Evolutionary conservation across 35 echinoderm and acorn worm species (phyloP).

Genomic region (Hemicentrotus pulcherrimus): DNA sequence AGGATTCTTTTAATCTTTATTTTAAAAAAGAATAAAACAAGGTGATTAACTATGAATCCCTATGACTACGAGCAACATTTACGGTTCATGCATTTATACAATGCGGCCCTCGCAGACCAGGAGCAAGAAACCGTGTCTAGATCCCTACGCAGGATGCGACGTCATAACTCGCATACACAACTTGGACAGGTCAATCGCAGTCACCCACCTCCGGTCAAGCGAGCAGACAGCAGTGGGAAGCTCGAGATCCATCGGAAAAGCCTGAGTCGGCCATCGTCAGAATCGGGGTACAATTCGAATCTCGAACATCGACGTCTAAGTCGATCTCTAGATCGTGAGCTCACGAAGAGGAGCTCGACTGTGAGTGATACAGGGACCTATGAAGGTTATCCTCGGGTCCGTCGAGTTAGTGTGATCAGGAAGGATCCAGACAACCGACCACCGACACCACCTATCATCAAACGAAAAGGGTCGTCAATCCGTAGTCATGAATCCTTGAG

Average conservation of each 20-base stretch:
- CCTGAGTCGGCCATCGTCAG: not conserved
- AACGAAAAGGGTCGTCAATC: not conserved
- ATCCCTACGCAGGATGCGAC: not conserved
- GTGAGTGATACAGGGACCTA: not conserved
- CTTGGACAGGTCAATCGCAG: too few relatives aligned
- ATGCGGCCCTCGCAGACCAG: not conserved
- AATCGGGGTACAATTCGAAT: constrained; percentile 42
- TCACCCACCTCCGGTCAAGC: not conserved
- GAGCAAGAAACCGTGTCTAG: not conserved
- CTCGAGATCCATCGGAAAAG: not conserved
- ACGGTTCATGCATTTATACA: constrained; percentile 25
- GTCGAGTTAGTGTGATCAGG: not conserved
- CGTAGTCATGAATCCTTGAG: not conserved
- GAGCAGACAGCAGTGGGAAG: constrained; percentile 12
- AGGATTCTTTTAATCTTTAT: not conserved
- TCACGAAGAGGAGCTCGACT: not conserved
- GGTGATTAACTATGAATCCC: not conserved
- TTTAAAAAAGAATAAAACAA: not conserved
- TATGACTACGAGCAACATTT: not conserved
- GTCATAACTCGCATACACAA: not conserved
- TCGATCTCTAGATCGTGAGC: not conserved
- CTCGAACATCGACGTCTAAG: not conserved
- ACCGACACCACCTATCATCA: constrained; percentile 25
- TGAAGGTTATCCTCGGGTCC: constrained; percentile 17
- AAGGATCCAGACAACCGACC: not conserved